Evolutionary conservation across 2,797 vertebrate species (phyloP), one percentile per base, ranked within the genome.

Genomic region (Rhinogobio ventralis): DNA sequence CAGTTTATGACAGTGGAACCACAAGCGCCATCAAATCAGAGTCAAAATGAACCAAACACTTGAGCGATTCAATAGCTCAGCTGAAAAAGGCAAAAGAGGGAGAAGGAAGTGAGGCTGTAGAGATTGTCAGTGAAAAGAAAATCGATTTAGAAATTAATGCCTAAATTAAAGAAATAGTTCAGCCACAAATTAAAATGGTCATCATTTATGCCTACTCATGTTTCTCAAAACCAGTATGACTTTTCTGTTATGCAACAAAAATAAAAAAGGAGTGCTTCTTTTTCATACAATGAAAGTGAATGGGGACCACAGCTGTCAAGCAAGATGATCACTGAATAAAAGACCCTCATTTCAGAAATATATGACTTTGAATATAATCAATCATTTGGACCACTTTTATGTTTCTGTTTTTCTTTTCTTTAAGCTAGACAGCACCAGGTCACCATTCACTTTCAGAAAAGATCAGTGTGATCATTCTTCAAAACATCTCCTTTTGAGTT

Each of bases 1-100:
- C 51, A 75, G 57, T 78, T 86, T 82, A 74, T 82, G 67, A 79
- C 17, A 71, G 60, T 25, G 23, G 87, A 82, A 78, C 74, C 42
- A 36, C 4, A 55, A 81, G 73, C 66, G 3, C 49, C 62, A 74
- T 81, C 51, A 81, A 85, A 82, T 76, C n/a, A 78, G 51, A 76
- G 42, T 80, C 66, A 28, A 74, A 87, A 86, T 68, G 13, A 81
- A 67, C 67, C 39, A 30, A 85, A 83, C 17, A 19, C 62, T 71
- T 20, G 10, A 84, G 49, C 74, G 1, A 78, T 71, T 78, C 75
- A 57, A 77, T 62, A 78, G 20, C 51, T 64, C 66, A 7, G 28
- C 23, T 42, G 28, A 62, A 85, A 72, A 62, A 13, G n/a, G 39
- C 49, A 64, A 62, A 23, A 28, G 15, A 74, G 33, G 76, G 45